phyloP scores from a whole-genome alignment of 2,797 vertebrate genomes.

The Lepilemur ruficaudatus region DNA sequence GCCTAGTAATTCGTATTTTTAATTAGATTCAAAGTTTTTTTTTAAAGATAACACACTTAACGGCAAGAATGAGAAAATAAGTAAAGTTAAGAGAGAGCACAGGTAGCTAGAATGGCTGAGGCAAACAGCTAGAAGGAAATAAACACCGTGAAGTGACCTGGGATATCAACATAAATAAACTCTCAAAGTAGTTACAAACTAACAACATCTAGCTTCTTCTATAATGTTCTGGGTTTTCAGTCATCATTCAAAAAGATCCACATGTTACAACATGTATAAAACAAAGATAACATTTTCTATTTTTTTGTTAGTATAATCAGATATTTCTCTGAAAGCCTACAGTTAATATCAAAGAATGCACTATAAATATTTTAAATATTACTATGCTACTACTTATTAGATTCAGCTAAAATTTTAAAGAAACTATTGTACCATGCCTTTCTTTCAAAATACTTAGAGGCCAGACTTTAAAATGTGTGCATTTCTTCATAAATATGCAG shows the following conservation, averaged over 20 bases:
- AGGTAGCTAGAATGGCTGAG: not conserved
- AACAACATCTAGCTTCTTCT: not conserved
- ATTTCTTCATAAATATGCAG: slow-evolving; percentile 12
- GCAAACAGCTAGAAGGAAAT: not conserved
- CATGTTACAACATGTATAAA: not conserved
- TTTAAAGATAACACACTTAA: not conserved
- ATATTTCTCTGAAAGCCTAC: slow-evolving; percentile 7
- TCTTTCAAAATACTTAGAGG: not conserved
- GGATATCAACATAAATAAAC: not conserved
- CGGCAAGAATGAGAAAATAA: not conserved
- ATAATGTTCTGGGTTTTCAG: not conserved
- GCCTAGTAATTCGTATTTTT: not conserved
- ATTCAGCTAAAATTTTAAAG: not conserved
- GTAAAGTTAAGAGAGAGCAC: not conserved
- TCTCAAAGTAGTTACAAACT: not conserved
- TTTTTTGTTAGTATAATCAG: not conserved
- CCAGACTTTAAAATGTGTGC: not conserved
- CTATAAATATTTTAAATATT: not conserved
- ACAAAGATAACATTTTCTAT: not conserved
- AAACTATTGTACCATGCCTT: not conserved
- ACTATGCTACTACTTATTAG: not conserved
- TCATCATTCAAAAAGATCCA: not conserved
- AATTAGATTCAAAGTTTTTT: not conserved
- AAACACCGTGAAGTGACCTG: not conserved
- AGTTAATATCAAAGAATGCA: not conserved